Evolutionary conservation across 2,113 vertebrate species (phyloP), one percentile per base, ranked within the genome.

Genomic region (Myotis lucifugus): DNA sequence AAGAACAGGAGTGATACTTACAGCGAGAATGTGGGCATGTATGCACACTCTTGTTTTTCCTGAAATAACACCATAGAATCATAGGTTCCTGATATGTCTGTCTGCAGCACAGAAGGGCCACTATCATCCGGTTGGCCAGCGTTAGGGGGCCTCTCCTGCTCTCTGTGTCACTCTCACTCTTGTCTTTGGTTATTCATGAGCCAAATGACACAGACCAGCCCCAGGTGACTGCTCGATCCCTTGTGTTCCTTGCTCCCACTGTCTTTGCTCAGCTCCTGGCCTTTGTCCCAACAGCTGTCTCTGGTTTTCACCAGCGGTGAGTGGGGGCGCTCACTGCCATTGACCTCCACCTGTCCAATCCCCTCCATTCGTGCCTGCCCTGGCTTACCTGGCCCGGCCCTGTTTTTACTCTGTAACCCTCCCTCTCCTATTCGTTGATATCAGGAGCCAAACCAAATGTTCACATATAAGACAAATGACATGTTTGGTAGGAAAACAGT

Each of bases 401-500:
- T 29, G 8, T 82, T 78, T 85, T 78, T 11, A n/a, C 6, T 56
- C 54, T 54, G 56, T 59, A 74, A 52, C 25, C 7, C 64, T 74
- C 83, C 54, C 82, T 25, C 14, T 37, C 8, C 8, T 59, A 15
- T 34, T 87, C 15, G 34, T 59, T 52, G 46, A 42, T 66, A 85
- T 17, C 79, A 94, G 81, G 40, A 94, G 21, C 67, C 77, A 66
- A 82, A 72, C 13, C 42, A 94, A 70, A 61, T 46, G 18, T 72
- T 76, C 46, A 54, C 32, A 2, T 84, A 37, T 82, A 52, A 90
- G 81, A 56, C 77, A 94, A 92, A 79, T 74, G 89, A 77, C 46
- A 90, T 42, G 6, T 64, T 32, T 52, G 48, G 29, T 90, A 52
- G 37, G 25, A 91, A 90, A 94, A 77, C 13, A 90, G 40, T 90